phyloP scores from a whole-genome alignment of 2,888 invertebrate genomes.

The Stictocephala bisonia region DNA sequence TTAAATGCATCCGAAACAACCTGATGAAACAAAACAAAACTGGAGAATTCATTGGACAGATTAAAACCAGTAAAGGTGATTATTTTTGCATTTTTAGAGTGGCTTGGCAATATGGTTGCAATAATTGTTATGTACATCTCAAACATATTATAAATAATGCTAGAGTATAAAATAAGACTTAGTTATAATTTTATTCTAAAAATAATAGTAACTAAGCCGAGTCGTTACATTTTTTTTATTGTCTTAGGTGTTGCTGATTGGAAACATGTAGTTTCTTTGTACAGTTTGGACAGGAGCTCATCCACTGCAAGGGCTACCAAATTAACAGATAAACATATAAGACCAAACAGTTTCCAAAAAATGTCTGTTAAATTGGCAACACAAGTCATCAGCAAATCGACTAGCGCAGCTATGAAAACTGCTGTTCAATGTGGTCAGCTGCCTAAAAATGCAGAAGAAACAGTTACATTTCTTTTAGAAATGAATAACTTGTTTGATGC shows the following conservation, averaged over 20 bases:
- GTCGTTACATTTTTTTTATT: too few species aligned
- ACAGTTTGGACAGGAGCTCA: slow-evolving; percentile 5
- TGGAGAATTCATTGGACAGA: not conserved
- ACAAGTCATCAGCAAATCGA: slow-evolving; percentile 18
- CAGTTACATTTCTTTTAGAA: not conserved
- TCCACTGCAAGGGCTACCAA: slow-evolving; percentile 16
- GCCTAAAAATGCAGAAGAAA: slow-evolving; percentile 8
- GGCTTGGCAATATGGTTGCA: too few species aligned
- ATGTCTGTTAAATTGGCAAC: slow-evolving; percentile 31
- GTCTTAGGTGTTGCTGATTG: slow-evolving; percentile 25
- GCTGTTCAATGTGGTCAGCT: slow-evolving; percentile 8
- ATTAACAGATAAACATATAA: slow-evolving; percentile 3
- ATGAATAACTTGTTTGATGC: slow-evolving; percentile 29
- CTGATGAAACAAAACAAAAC: not conserved
- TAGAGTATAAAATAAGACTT: too few species aligned
- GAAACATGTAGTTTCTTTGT: slow-evolving; percentile 2
- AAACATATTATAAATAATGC: too few species aligned
- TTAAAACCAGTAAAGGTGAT: not conserved
- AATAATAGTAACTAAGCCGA: too few species aligned
- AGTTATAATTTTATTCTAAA: too few species aligned
- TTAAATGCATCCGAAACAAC: slow-evolving; percentile 6
- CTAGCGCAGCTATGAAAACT: slow-evolving; percentile 16
- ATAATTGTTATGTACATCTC: too few species aligned
- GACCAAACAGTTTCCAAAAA: slow-evolving; percentile 17
- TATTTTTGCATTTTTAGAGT: too few species aligned